Conservation (phyloP, 92 coral and sea anemone species). For the Pocillopora grandis region DNA sequence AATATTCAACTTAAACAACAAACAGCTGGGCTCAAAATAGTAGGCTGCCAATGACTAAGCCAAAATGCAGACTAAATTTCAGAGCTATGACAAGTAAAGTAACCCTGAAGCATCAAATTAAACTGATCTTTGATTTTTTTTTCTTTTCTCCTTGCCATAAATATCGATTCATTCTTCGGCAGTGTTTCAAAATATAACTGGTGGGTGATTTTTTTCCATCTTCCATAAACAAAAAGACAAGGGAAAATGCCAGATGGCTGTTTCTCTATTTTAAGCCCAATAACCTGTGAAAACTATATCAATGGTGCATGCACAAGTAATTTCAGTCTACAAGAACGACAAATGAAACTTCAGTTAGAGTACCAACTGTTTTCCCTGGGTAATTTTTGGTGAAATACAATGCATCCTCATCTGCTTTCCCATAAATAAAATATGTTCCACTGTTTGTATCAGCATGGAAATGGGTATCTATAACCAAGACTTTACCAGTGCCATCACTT, state of each 20-base stretch:
- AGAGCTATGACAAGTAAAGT: background rate
- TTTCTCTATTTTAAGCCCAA: background rate
- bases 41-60: no score
- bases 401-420: slow-evolving; percentile 25
- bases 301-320: slow-evolving; percentile 31
- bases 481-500: slow-evolving; percentile 21
- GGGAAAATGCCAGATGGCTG: background rate
- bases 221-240: background rate
- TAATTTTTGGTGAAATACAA: slow-evolving; percentile 16
- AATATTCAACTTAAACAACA: no score
- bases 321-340: slow-evolving; percentile 30
- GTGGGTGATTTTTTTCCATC: background rate
- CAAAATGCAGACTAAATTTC: no score
- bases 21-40: no score
- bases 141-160: no score
- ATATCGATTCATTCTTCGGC: no score
- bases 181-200: no score
- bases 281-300: slow-evolving; percentile 2
- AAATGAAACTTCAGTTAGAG: slow-evolving; percentile 29
- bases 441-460: slow-evolving; percentile 29
- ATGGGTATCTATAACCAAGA: slow-evolving; percentile 33
- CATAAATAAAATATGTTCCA: slow-evolving; percentile 21
- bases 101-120: background rate
- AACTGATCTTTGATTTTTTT: background rate
- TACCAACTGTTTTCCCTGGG: slow-evolving; percentile 24